These are phyloP conservation scores for Pseudoatta argentina DNA, from an alignment of 1,140 invertebrate species.

Conservation along the genomic window DNA sequence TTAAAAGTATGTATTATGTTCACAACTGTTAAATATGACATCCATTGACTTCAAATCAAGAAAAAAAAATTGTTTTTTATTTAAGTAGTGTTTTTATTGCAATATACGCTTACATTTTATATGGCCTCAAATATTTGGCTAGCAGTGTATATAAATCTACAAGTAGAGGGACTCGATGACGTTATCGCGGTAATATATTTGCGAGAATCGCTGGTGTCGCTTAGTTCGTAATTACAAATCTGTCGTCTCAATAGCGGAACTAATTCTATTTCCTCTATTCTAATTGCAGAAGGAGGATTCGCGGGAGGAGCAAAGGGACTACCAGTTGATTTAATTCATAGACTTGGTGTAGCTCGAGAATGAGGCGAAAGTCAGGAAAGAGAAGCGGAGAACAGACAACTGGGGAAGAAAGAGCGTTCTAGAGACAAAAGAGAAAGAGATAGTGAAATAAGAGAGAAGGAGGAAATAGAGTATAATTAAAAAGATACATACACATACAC, in stretches of 20 bases:
- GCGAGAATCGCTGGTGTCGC: not conserved
- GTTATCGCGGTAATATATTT: too few species aligned
- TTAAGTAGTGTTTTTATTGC: too few species aligned
- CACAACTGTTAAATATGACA: too few species aligned
- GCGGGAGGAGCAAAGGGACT: slow-evolving; percentile 45
- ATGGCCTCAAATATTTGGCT: too few species aligned
- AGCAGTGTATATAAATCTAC: not conserved
- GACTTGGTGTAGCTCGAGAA: slow-evolving; percentile 19
- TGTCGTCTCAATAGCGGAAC: not conserved
- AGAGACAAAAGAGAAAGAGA: not conserved
- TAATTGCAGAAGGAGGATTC: slow-evolving; percentile 75
- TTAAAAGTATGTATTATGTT: too few species aligned
- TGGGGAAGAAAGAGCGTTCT: not conserved
- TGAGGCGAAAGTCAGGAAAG: slow-evolving; percentile 57
- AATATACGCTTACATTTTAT: too few species aligned
- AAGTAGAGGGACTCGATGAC: not conserved
- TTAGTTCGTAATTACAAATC: not conserved
- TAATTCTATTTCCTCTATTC: slow-evolving; percentile 35
- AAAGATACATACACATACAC: slow-evolving; percentile 6
- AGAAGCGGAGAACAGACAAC: slow-evolving; percentile 11
- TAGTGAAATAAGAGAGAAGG: not conserved
- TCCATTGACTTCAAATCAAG: too few species aligned
- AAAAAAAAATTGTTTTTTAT: too few species aligned
- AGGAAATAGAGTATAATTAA: slow-evolving; percentile 52
- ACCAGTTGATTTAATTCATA: slow-evolving; percentile 68